Base-by-base conservation (phyloP, 2,888 invertebrate genomes). In the Eristalinus aeneus region DNA sequence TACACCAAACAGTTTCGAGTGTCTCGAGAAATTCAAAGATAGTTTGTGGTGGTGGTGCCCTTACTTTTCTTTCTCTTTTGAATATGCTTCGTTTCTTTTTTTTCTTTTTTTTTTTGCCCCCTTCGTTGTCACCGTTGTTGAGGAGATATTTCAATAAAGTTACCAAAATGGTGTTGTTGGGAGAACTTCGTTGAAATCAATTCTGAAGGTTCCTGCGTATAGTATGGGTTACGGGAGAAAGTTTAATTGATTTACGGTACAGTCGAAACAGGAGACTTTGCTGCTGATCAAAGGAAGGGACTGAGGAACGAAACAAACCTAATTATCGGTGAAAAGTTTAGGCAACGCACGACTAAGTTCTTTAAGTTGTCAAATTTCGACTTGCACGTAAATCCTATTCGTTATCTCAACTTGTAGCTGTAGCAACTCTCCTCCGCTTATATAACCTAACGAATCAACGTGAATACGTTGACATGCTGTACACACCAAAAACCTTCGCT, bases 1-100 rank as follows among this genome's bases (percentile, higher is more conserved):
- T 39, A 71, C 10, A 4, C 20, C 3, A n/a, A 12, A 20, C 39
- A 36, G n/a, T 64, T 16, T 73, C 23, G 54, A 53, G 77, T 58
- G 58, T 79, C 75, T 61, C 31, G 61, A 84, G 71, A 75, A 79
- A 67, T 79, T 74, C 69, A 77, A 53, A 83, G 73, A 64, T 9
- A 69, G 56, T 56, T 23, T 56, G 23, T 58, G 22, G 39, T 34
- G 64, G 27, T 23, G 39, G 39, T 77, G 68, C 68, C 68, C 61
- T 69, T 68, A 53, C 20, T 53, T 5, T 27, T 27, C 31, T 46
- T 54, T 69, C 36, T 64, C 22, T 68, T 72, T 31, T 67, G 65
- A 23, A 61, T 54, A 10, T 61, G 60, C 22, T n/a, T 9, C 20
- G 60, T 32, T n/a, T 9, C 20, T 0, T 22, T 54, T 56, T 16